These are phyloP conservation scores for Chaenodraco wilsoni DNA, from an alignment of 2,797 vertebrate species.

Conservation along the genomic window DNA sequence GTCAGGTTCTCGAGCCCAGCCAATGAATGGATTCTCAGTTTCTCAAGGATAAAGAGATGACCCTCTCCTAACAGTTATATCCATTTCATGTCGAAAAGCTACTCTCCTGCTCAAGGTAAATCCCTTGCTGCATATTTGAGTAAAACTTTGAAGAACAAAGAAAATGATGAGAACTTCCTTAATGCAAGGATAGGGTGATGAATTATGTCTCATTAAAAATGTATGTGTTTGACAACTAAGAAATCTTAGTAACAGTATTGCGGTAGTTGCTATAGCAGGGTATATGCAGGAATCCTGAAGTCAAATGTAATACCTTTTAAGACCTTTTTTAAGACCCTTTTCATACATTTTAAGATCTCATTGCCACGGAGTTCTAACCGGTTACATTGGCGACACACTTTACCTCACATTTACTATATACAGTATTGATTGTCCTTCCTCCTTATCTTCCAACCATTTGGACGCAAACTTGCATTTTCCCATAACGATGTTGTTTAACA, in stretches of 20 bases:
- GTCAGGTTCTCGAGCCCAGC: constrained; percentile 85
- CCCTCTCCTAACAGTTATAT: constrained; percentile 85
- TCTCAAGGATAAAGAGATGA: constrained; percentile 90
- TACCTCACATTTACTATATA: too few relatives aligned
- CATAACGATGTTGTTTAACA: too few relatives aligned
- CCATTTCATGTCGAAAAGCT: constrained; percentile 83
- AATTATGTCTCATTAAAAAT: constrained; percentile 74
- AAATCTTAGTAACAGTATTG: constrained; percentile 27
- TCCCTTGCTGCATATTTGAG: constrained; percentile 72
- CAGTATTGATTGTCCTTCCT: too few relatives aligned
- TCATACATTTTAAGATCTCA: too few relatives aligned
- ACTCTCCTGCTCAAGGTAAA: constrained; percentile 78
- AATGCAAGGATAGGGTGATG: constrained; percentile 55
- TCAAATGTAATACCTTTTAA: too few relatives aligned
- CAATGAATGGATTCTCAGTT: constrained; percentile 88
- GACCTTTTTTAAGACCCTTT: too few relatives aligned
- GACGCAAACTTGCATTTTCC: too few relatives aligned
- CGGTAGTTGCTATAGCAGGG: background rate
- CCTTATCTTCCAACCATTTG: too few relatives aligned
- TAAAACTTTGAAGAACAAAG: constrained; percentile 74
- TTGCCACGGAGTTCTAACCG: too few relatives aligned
- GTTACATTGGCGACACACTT: too few relatives aligned
- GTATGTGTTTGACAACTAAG: constrained; percentile 46
- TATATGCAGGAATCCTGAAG: too few relatives aligned
- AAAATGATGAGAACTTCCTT: constrained; percentile 65